These are phyloP conservation scores for Peromyscus nudipes DNA, from an alignment of 2,797 vertebrate species.

Conservation along the genomic window DNA sequence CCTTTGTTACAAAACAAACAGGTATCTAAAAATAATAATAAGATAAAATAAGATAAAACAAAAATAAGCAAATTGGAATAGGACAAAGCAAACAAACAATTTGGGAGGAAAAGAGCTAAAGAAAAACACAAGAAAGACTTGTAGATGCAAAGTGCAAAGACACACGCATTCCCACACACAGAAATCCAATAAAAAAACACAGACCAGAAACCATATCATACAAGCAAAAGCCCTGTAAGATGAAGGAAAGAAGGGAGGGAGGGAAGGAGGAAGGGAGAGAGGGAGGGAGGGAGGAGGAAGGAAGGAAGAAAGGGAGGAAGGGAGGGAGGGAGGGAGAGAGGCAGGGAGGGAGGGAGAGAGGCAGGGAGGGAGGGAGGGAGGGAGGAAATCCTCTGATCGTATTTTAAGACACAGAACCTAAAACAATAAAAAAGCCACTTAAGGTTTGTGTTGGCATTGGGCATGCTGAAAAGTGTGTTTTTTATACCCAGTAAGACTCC, in stretches of 20 bases:
- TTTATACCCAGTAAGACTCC: not conserved
- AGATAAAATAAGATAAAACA: not conserved
- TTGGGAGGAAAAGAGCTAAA: not conserved
- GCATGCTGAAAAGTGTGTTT: not conserved
- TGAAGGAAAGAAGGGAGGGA: not conserved
- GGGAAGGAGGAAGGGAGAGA: not conserved
- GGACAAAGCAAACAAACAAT: not conserved
- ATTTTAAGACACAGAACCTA: not conserved
- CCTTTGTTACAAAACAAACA: too few relatives aligned
- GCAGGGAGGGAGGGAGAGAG: too few relatives aligned
- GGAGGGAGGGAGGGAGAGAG: accelerated
- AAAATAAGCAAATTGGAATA: not conserved
- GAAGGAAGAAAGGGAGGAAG: accelerated
- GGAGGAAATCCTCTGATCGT: not conserved
- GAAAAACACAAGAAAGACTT: not conserved
- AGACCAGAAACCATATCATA: not conserved
- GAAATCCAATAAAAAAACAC: not conserved
- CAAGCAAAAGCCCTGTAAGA: not conserved
- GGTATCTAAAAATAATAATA: not conserved
- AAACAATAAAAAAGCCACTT: not conserved
- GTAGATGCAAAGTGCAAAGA: not conserved
- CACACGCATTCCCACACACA: too few relatives aligned
- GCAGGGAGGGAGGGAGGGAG: too few relatives aligned
- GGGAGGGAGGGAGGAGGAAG: not conserved
- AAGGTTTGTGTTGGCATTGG: not conserved